Evolutionary conservation across 2,797 vertebrate genomes (phyloP), one percentile per base, ranked within the genome.

Genomic region (Enteromius mattozi): DNA sequence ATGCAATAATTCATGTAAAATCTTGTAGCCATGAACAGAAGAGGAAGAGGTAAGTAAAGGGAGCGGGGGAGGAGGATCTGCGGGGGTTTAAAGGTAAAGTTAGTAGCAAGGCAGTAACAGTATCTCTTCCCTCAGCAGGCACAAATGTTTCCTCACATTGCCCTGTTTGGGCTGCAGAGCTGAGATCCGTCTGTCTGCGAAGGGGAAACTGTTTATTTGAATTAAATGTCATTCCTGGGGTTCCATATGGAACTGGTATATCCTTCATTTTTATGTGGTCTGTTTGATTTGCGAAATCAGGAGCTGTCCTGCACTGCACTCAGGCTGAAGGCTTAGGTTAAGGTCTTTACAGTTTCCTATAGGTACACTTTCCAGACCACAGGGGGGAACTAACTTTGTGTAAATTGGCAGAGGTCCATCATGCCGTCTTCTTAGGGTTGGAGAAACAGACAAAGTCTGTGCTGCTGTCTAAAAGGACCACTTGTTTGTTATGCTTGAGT

Each of bases 231-330:
- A 89, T 87, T 90, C 88, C 86, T 81, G 87, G 87, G 88, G 88
- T 89, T 88, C 87, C 88, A 90, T 89, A 89, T 89, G 90, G 86
- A 89, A 89, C 88, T 89, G 86, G 86, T 88, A 90, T 89, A 91
- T 89, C 88, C 88, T 88, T 90, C 87, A 90, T 91, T 90, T 91
- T 90, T 76, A 89, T 91, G 88, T 91, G 89, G 88, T 90, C 88
- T 87, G 86, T 91, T 91, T 89, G 88, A 91, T 90, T 90, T 86
- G 80, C 75, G 63, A 83, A 89, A 86, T 80, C 79, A 65, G 85
- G 87, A 86, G 87, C 83, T 86, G 86, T 83, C 85, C 80, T 87
- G 83, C 81, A 75, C 82, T 74, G 30, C 49, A 81, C 84, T 86
- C 63, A 78, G 85, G 85, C 87, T 85, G 69, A 75, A 84, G 83